Percentiles rank a stretch among this genome's conserved stretches.
These are phyloP conservation scores for Bolborhynchus lineola DNA, from an alignment of 2,113 vertebrate genomes.

Conservation along the genomic window DNA sequence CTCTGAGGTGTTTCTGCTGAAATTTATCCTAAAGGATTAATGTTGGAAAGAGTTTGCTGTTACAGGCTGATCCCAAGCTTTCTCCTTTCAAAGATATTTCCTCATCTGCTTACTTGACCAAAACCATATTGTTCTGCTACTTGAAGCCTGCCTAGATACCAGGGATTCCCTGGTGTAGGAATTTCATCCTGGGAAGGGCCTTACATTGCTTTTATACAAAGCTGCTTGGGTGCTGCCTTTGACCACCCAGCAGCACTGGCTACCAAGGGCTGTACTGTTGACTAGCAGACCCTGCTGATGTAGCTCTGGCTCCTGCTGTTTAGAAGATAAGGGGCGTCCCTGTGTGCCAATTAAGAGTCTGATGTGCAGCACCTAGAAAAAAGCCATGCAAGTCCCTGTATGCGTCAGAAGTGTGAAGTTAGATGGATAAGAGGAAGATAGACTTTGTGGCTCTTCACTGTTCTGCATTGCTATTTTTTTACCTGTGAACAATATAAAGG, in stretches of 20 bases:
- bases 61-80: not conserved
- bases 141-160: not conserved
- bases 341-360: not conserved
- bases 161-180: not conserved
- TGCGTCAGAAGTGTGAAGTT: not conserved
- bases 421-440: not conserved
- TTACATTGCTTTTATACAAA: not conserved
- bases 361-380: not conserved
- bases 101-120: not conserved
- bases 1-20: not conserved
- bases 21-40: not conserved
- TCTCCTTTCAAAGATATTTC: not conserved
- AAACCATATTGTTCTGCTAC: not conserved
- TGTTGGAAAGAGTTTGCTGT: not conserved
- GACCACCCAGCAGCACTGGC: not conserved
- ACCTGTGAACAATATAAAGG: not conserved
- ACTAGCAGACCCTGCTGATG: not conserved
- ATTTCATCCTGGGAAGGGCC: not conserved
- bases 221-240: not conserved
- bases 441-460: not conserved
- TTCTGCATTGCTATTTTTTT: not conserved
- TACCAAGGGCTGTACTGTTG: not conserved
- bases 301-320: not conserved
- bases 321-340: not conserved
- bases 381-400: not conserved